Evolutionary conservation across 2,113 vertebrate species (phyloP).

Genomic region (Spilogale gracilis): DNA sequence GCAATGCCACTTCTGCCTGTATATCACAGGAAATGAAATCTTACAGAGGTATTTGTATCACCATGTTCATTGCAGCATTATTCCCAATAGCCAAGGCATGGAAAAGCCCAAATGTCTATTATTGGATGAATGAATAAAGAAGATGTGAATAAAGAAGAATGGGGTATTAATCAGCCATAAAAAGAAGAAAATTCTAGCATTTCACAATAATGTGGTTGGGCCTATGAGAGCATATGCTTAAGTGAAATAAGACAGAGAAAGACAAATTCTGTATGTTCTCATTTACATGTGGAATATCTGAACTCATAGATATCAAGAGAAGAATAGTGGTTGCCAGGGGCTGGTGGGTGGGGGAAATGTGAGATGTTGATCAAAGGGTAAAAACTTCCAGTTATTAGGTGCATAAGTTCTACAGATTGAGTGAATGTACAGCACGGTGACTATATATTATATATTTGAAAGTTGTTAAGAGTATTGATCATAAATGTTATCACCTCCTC

Average conservation of each 20-base stretch:
- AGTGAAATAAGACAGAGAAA: neutral
- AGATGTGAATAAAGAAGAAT: neutral
- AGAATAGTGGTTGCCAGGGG: neutral
- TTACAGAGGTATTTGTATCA: neutral
- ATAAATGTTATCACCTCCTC: neutral
- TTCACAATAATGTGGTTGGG: neutral
- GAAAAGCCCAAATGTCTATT: neutral
- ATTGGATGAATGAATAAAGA: neutral
- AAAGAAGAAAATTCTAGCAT: neutral
- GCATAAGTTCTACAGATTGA: neutral
- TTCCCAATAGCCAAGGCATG: neutral
- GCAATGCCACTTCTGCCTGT: neutral
- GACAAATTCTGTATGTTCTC: neutral
- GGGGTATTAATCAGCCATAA: no score
- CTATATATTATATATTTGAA: neutral
- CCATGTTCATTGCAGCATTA: neutral
- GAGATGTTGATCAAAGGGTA: neutral
- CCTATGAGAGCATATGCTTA: neutral
- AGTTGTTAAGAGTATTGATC: neutral
- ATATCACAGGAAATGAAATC: neutral
- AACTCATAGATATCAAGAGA: neutral
- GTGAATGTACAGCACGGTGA: neutral
- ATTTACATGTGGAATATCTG: neutral
- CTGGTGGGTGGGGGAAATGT: neutral
- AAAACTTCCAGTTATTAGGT: neutral